A percentile compares a stretch with the other conserved stretches of the same genome.
Conservation (phyloP, 2,888 invertebrate genomes). For the Melanostoma scalare region DNA sequence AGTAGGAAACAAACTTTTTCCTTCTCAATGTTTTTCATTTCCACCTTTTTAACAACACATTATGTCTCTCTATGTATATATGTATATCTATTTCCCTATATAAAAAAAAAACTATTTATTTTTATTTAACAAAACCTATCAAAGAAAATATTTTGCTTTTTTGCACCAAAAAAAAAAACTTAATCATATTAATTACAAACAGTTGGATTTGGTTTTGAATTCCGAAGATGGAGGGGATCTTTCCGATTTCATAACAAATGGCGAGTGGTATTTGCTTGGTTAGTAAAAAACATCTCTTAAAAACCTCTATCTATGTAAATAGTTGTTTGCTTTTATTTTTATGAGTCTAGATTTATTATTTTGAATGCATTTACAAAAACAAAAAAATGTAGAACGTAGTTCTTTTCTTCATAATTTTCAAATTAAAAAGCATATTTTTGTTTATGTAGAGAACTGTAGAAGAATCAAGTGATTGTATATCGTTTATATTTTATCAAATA, state of each 20-base stretch:
- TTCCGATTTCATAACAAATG: slow-evolving; percentile 98
- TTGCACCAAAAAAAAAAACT: slow-evolving; percentile 67
- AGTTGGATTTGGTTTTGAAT: slow-evolving; percentile 98
- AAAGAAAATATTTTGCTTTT: slow-evolving; percentile 50
- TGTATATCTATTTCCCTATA: slow-evolving; percentile 70
- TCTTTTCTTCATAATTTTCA: slow-evolving; percentile 8
- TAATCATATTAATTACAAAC: slow-evolving; percentile 78
- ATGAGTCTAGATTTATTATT: slow-evolving; percentile 23
- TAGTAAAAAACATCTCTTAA: slow-evolving; percentile 81
- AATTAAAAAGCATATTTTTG: not conserved
- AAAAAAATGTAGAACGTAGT: slow-evolving; percentile 51
- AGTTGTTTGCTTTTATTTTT: slow-evolving; percentile 23
- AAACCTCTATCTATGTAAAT: slow-evolving; percentile 63
- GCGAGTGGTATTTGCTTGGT: slow-evolving; percentile 99
- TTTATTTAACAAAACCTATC: slow-evolving; percentile 14
- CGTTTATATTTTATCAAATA: not conserved
- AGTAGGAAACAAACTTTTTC: slow-evolving; percentile 1
- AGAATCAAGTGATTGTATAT: not conserved
- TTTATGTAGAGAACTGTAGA: not conserved
- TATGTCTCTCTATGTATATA: slow-evolving; percentile 63
- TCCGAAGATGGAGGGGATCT: slow-evolving; percentile 96
- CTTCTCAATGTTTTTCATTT: slow-evolving; percentile 29
- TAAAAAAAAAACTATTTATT: slow-evolving; percentile 53
- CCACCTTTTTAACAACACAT: slow-evolving; percentile 58
- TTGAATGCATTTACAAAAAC: slow-evolving; percentile 70